Evolutionary conservation across 1,140 invertebrate genomes (phyloP), one percentile per base, ranked within the genome.

Genomic region (Cyrtorhinus lividipennis): DNA sequence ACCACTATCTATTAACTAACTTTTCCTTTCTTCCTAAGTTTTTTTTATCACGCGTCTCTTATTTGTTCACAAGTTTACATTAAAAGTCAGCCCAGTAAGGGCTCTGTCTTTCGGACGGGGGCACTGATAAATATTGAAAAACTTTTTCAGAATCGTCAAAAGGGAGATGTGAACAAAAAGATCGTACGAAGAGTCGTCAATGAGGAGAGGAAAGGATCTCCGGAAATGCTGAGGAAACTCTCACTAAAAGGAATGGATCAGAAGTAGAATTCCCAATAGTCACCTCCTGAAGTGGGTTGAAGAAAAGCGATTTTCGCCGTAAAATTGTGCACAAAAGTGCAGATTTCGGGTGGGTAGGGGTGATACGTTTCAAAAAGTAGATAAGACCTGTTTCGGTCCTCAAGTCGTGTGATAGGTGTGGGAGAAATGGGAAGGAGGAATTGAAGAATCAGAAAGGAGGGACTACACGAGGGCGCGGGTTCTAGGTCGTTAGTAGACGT

Each of bases 401-500:
- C n/a, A n/a, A n/a, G n/a, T n/a, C n/a, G n/a, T n/a, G 48, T 15
- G 3, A 20, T 22, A 38, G 8, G 48, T 53, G 18, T 53, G 5
- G 48, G 48, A 22, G 48, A 20, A 22, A 20, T 5, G 48, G 48
- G n/a, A n/a, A n/a, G n/a, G n/a, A n/a, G n/a, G n/a, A n/a, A n/a
- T n/a, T n/a, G n/a, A n/a, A n/a, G n/a, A n/a, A n/a, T n/a, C n/a
- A 15, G 48, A 20, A 20, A 53, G 48, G 48, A 22, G 20, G 48
- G 48, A 38, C 30, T 38, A 22, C 12, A 53, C 10, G 48, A 53
- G 48, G 48, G 48, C 5, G 48, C 48, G 12, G 48, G 10, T 15
- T 3, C 20, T 53, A 10, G 8, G 38, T 44, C 18, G 25, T 83
- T 79, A 91, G 77, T 91, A 91, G 68, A 91, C 88, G 74, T 90